Base-by-base conservation (phyloP, 2,888 invertebrate species). In the Poecilus cupreus region DNA sequence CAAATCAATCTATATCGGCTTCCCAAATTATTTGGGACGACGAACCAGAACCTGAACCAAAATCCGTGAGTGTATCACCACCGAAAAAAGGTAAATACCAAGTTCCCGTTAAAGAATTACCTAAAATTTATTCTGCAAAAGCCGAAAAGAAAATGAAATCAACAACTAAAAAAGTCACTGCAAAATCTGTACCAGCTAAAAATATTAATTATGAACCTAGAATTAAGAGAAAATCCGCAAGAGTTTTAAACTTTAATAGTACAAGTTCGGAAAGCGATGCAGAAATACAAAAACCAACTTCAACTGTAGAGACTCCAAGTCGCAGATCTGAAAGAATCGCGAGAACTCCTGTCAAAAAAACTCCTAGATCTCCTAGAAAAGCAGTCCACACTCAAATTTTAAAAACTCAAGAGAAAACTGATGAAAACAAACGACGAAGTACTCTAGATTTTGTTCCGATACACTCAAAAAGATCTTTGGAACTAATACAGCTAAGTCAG, bases 401-500 rank as follows among this genome's bases (percentile, higher is more conserved):
- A n/a, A 57, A 32, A 39, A 4, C 76, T 11, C 13, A 13, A 32
- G 10, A 51, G 26, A 5, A 13, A 13, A 16, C 24, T n/a, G 46
- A 18, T 54, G 22, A 43, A 11, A n/a, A 13, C 0, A 85, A 84
- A 74, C 84, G 88, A 46, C 84, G 88, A 80, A 88, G 88, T 81
- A 87, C 88, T 10, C 78, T 86, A 54, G 89, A 89, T 24, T 89
- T 89, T 83, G 83, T 86, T 37, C 80, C 85, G 2, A 39, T 78
- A 43, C 20, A 43, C 51, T 57, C 22, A 8, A 80, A 70, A 57
- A 80, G 70, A 70, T 60, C 79, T 54, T 5, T 39, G 26, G 60
- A 68, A 16, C 22, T 49, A 20, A 13, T 70, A 8, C 77, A 18
- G 5, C 26, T 57, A 13, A 82, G 75, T 43, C 70, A 70, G 54